Conservation (phyloP, 2,797 vertebrate species). For the Thalassophryne amazonica region DNA sequence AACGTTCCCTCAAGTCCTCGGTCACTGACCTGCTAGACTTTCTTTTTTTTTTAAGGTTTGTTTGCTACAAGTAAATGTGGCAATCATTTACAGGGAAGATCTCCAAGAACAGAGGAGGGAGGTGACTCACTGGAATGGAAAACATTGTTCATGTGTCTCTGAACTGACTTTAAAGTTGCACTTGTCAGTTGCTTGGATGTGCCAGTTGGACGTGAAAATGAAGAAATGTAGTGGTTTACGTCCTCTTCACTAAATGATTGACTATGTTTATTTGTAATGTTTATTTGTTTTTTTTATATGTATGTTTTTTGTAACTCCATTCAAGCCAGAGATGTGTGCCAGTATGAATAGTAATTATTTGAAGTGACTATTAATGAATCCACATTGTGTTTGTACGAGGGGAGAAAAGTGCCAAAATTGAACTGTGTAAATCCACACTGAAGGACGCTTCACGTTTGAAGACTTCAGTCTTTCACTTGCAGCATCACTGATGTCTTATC, state of each 20-base stretch:
- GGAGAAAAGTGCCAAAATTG: constrained; percentile 26
- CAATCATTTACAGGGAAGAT: neutral
- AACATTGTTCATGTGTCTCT: constrained; percentile 33
- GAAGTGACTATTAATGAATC: constrained; percentile 15
- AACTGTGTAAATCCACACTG: constrained; percentile 32
- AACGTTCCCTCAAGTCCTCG: neutral
- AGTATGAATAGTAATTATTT: constrained; percentile 22
- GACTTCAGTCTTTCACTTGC: neutral
- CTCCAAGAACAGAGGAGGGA: constrained; percentile 1
- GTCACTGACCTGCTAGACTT: too few relatives aligned
- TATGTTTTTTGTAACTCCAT: constrained; percentile 56
- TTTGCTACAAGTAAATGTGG: neutral
- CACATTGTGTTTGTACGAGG: constrained; percentile 8
- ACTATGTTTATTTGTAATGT: constrained; percentile 48
- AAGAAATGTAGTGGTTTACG: constrained; percentile 34
- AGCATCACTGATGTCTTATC: constrained; percentile 2
- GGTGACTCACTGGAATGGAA: constrained; percentile 19
- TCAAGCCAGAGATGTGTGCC: constrained; percentile 37
- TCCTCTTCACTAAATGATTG: constrained; percentile 50
- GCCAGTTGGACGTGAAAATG: constrained; percentile 56
- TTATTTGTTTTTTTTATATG: constrained; percentile 47
- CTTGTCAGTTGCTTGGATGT: constrained; percentile 53
- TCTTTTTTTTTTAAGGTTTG: neutral
- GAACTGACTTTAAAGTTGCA: constrained; percentile 56
- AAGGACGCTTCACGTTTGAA: constrained; percentile 13